Evolutionary conservation across 2,888 invertebrate species (phyloP).

Genomic region (Apotomis capreana): DNA sequence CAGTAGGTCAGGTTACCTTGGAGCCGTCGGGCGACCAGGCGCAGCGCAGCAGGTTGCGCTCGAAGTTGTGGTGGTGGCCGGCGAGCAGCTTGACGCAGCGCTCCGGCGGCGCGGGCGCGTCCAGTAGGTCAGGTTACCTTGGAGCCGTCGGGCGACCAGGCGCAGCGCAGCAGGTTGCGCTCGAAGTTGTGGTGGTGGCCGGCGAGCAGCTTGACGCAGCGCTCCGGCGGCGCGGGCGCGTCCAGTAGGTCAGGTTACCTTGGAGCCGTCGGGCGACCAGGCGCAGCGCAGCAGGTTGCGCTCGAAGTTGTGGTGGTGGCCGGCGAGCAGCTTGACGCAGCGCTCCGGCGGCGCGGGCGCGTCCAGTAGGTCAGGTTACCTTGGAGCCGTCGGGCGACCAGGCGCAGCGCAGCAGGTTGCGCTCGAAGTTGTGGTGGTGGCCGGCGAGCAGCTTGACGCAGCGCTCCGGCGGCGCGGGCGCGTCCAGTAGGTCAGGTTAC

Average conservation of each 20-base stretch:
- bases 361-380: background rate
- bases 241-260: background rate
- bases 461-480: background rate
- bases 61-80: background rate
- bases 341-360: background rate
- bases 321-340: background rate
- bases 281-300: background rate
- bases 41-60: background rate
- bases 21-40: conserved; percentile 1
- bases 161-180: background rate
- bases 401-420: background rate
- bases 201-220: background rate
- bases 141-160: background rate
- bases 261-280: background rate
- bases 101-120: background rate
- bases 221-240: background rate
- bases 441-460: background rate
- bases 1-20: background rate
- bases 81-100: background rate
- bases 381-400: background rate
- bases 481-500: background rate
- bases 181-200: background rate
- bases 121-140: background rate
- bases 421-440: background rate
- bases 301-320: background rate